Evolutionary conservation across 1,140 invertebrate genomes (phyloP).

Genomic region (Orius insidiosus): DNA sequence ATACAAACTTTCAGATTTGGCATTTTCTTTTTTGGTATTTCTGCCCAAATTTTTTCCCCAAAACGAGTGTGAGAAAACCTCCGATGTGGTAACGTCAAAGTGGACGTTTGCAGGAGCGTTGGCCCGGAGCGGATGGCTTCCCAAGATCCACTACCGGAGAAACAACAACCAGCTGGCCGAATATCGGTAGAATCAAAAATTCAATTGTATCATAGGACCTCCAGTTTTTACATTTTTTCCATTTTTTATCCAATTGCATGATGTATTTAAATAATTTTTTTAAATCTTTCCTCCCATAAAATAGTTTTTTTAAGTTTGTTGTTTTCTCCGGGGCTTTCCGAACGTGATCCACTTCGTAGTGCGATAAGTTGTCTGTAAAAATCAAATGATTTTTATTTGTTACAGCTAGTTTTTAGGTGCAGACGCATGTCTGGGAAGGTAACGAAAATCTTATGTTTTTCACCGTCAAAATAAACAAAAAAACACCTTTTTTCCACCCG

Average conservation of each 20-base stretch:
- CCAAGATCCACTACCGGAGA: constrained; percentile 18
- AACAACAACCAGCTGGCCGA: constrained; percentile 3
- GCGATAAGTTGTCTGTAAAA: no score
- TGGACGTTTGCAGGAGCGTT: constrained; percentile 21
- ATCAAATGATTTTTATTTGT: no score
- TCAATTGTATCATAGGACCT: not conserved
- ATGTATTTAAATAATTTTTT: no score
- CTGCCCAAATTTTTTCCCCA: not conserved
- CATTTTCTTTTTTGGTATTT: not conserved
- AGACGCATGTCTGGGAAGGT: no score
- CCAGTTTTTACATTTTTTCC: not conserved
- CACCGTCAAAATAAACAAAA: no score
- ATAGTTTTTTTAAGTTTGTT: not conserved
- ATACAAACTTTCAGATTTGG: constrained; percentile 1
- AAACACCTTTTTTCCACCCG: no score
- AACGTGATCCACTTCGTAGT: no score
- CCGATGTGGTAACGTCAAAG: no score
- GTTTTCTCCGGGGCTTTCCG: no score
- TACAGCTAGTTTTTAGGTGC: no score
- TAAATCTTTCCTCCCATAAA: not conserved
- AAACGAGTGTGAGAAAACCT: not conserved
- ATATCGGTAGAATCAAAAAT: constrained; percentile 3
- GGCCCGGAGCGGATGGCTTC: constrained; percentile 24
- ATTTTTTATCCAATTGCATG: no score
- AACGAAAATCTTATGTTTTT: no score